These are phyloP conservation scores for Setophaga petechia DNA, from an alignment of 2,113 vertebrate species.

Conservation along the genomic window DNA sequence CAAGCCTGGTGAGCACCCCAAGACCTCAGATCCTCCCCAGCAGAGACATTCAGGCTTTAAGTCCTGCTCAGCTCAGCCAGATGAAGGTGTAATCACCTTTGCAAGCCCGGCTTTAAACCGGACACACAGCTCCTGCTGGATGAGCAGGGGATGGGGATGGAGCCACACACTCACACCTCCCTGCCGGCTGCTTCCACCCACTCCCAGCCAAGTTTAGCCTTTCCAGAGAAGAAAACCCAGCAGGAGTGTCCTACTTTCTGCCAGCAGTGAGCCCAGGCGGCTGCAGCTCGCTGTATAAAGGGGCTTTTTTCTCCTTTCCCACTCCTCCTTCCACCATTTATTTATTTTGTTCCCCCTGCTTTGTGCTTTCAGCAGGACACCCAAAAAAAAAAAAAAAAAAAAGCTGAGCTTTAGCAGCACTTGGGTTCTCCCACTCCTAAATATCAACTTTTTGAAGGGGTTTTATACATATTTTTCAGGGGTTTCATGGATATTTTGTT, in stretches of 20 bases:
- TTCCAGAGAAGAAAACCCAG: slow-evolving; percentile 18
- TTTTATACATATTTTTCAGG: background rate
- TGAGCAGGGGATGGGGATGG: background rate
- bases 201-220: slow-evolving; percentile 47
- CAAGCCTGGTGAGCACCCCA: background rate
- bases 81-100: background rate
- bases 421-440: background rate
- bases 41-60: background rate
- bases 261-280: background rate
- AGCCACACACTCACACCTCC: background rate
- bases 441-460: background rate
- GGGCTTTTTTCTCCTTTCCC: background rate
- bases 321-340: background rate
- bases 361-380: background rate
- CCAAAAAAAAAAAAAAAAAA: background rate
- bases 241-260: slow-evolving; percentile 57
- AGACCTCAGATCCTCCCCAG: background rate
- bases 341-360: background rate
- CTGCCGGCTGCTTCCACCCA: background rate
- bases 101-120: background rate
- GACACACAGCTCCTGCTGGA: background rate
- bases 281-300: background rate
- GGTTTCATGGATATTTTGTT: background rate
- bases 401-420: background rate
- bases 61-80: background rate